phyloP scores from a whole-genome alignment of 2,797 vertebrate species.

The Ciconia nigra region DNA sequence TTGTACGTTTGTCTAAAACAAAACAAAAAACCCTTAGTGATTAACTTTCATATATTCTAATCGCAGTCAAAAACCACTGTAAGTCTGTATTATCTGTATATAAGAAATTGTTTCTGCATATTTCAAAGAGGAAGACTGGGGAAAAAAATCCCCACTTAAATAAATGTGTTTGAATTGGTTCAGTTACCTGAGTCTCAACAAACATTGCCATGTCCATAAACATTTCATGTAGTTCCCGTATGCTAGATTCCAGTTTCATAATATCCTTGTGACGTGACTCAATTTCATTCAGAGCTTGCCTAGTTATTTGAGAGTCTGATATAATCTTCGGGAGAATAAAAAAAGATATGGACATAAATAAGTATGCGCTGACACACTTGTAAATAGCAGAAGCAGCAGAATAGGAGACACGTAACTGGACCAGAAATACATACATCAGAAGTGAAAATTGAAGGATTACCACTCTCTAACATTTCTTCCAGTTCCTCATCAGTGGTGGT shows the following conservation, averaged over 20 bases:
- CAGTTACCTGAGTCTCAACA: slow-evolving; percentile 90
- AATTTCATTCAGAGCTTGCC: slow-evolving; percentile 92
- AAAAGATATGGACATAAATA: neutral
- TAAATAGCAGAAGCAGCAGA: neutral
- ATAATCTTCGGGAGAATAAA: slow-evolving; percentile 82
- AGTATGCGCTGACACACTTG: neutral
- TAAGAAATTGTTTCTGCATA: neutral
- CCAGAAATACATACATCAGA: slow-evolving; percentile 83
- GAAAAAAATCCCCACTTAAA: accelerated
- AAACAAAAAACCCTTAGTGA: neutral
- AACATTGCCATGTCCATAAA: slow-evolving; percentile 96
- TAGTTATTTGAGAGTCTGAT: slow-evolving; percentile 91
- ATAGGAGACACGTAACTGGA: accelerated
- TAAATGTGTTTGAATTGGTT: neutral
- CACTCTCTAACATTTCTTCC: slow-evolving; percentile 93
- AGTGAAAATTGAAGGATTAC: slow-evolving; percentile 91
- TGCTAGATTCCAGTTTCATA: slow-evolving; percentile 91
- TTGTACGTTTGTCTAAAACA: neutral
- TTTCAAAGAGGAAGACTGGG: neutral
- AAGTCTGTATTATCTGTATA: neutral
- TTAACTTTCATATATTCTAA: neutral
- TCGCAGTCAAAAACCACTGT: neutral
- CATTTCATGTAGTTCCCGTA: slow-evolving; percentile 90
- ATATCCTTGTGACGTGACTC: slow-evolving; percentile 95
- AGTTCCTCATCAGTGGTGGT: slow-evolving; percentile 90